Percentiles rank a stretch among this genome's conserved stretches.
Evolutionary conservation across 2,113 vertebrate genomes (phyloP).

Genomic region (Neoarius graeffei): DNA sequence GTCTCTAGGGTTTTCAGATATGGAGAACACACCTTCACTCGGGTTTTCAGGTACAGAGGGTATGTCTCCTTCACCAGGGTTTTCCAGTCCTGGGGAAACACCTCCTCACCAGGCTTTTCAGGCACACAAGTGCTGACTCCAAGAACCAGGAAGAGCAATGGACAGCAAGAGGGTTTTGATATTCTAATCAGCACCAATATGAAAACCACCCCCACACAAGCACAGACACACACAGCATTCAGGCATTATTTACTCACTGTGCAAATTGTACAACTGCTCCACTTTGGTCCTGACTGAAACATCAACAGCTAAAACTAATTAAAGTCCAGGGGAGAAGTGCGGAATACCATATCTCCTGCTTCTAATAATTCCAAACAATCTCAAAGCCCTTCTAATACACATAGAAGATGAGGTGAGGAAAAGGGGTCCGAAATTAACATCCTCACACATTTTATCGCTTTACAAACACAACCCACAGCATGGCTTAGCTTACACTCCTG

Average conservation of each 20-base stretch:
- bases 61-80: neutral
- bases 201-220: conserved; percentile 1
- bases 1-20: neutral
- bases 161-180: conserved; percentile 22
- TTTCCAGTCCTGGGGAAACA: neutral
- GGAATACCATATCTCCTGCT: conserved; percentile 44
- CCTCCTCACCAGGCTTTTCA: neutral
- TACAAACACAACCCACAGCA: conserved; percentile 2
- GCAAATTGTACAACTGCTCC: conserved; percentile 1
- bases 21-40: neutral
- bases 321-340: conserved; percentile 54
- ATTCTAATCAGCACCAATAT: conserved; percentile 37
- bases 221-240: conserved; percentile 9
- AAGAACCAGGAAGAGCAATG: conserved; percentile 13
- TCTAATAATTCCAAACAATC: conserved; percentile 52
- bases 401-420: conserved; percentile 23
- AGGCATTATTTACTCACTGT: neutral
- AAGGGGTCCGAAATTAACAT: conserved; percentile 38
- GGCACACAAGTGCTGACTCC: neutral
- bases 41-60: neutral
- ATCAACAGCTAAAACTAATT: conserved; percentile 57
- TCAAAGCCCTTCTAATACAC: conserved; percentile 35
- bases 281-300: conserved; percentile 41
- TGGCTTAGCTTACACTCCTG: conserved; percentile 2
- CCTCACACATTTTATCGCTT: conserved; percentile 15